Evolutionary conservation across 2,888 invertebrate species (phyloP).

Genomic region (Callyntrura guangdongensis): DNA sequence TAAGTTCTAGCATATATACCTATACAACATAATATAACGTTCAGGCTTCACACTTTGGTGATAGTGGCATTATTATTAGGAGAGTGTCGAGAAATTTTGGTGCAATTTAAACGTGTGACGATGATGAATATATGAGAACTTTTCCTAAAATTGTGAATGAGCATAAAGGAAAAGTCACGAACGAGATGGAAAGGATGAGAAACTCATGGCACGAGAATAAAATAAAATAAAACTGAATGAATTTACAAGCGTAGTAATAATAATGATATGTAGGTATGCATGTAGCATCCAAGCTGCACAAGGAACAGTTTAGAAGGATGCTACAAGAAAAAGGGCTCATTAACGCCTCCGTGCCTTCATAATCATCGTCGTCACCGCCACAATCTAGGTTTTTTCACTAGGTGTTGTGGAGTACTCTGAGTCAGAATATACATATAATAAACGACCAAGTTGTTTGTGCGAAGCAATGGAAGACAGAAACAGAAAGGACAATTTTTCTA

Average conservation of each 20-base stretch:
- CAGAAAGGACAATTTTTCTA: constrained; percentile 50
- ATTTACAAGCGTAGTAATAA: constrained; percentile 45
- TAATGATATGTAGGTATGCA: constrained; percentile 14
- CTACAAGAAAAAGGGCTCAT: constrained; percentile 66
- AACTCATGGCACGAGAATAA: constrained; percentile 36
- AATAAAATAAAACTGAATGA: constrained; percentile 65
- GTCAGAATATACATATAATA: too few species aligned
- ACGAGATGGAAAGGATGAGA: constrained; percentile 32
- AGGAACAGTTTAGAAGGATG: background rate
- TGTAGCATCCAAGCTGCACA: background rate
- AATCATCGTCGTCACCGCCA: background rate
- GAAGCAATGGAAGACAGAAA: constrained; percentile 20
- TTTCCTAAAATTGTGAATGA: constrained; percentile 36
- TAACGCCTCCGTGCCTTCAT: constrained; percentile 68
- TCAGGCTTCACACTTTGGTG: too few species aligned
- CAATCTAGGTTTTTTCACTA: background rate
- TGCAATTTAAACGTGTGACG: constrained; percentile 16
- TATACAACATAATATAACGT: background rate
- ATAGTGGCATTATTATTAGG: background rate
- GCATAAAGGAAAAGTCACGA: constrained; percentile 64
- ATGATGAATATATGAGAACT: constrained; percentile 54
- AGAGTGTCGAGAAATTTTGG: constrained; percentile 35
- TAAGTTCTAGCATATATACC: background rate
- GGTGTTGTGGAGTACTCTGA: constrained; percentile 18
- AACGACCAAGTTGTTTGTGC: constrained; percentile 1